Evolutionary conservation across 2,113 vertebrate genomes (phyloP).

Genomic region (Myotis yumanensis): DNA sequence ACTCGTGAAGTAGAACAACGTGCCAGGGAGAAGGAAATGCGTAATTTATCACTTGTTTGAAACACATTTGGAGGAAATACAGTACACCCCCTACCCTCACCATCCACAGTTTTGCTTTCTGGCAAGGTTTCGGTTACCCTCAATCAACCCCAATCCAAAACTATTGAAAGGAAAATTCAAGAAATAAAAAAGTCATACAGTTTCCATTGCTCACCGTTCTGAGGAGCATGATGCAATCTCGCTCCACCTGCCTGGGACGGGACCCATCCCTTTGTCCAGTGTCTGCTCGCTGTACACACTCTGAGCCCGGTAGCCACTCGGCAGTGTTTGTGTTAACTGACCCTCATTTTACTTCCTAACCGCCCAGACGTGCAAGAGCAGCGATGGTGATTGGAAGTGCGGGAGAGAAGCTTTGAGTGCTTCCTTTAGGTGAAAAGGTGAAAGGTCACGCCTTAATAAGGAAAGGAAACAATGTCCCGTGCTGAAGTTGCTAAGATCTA

Average conservation of each 20-base stretch:
- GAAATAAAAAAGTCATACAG: background rate
- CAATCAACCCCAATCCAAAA: background rate
- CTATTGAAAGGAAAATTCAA: background rate
- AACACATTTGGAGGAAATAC: background rate
- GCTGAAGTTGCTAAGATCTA: background rate
- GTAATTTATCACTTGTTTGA: background rate
- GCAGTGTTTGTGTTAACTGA: background rate
- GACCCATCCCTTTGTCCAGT: background rate
- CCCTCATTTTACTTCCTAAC: background rate
- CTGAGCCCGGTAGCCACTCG: fast-evolving
- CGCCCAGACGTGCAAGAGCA: background rate
- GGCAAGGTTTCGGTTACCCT: background rate
- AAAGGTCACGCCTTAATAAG: background rate
- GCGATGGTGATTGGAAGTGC: fast-evolving
- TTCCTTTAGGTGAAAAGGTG: background rate
- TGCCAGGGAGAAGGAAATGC: background rate
- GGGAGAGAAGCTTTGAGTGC: background rate
- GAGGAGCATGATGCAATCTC: background rate
- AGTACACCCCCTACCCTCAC: background rate
- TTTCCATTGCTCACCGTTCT: background rate
- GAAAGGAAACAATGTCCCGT: background rate
- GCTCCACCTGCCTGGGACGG: background rate
- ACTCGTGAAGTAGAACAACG: background rate
- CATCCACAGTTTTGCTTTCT: background rate
- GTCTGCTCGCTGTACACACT: background rate